Base-by-base conservation (phyloP, 92 coral and sea anemone genomes). In the Palythoa caribaeorum region DNA sequence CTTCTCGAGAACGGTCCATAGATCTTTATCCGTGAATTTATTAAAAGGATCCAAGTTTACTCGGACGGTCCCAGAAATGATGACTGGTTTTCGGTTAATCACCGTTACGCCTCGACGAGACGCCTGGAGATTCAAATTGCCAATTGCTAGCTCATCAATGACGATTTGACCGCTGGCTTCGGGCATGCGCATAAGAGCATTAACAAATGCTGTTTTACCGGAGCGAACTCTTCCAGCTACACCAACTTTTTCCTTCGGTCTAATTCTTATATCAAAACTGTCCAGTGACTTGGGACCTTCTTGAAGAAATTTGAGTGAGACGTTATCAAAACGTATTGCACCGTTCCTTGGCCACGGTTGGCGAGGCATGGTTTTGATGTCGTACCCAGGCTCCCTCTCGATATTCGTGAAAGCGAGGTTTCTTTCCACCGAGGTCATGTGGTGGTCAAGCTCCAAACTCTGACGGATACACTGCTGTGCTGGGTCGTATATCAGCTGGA, bases 301-400 rank as follows among this genome's bases (percentile, higher is more conserved):
- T 36, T 69, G 87, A 39, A 78, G 76, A 83, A 93, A 95, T 35
- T 89, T 91, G 48, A 95, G 85, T 17, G 96, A 93, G 12, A 93
- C 89, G 65, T 84, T 85, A 17, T 90, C 90, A 15, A 93, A 91
- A 71, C 80, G 83, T 17, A 95, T 72, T 40, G 80, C 88, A 14
- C 98, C 98, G 9, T 93, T 91, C 76, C 88, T 95, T 60, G 98
- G 98, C 98, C 98, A 95, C 2, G 93, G 98, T 15, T 93, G 91
- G 55, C 93, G 98, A 10, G 98, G 98, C 62, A 75, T 93, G 51
- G 91, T 91, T 74, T 89, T 90, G 44, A 85, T 89, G 50, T 90
- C 88, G 91, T 95, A 95, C 47, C 98, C 98, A 47, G 93, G 93
- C 80, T 93, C 98, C 38, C 93, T 88, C 74, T 91, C 94, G 47